Percentiles rank a stretch among this genome's conserved stretches.
Evolutionary conservation across 2,113 vertebrate genomes (phyloP).

Genomic region (Lepidothrix coronata): DNA sequence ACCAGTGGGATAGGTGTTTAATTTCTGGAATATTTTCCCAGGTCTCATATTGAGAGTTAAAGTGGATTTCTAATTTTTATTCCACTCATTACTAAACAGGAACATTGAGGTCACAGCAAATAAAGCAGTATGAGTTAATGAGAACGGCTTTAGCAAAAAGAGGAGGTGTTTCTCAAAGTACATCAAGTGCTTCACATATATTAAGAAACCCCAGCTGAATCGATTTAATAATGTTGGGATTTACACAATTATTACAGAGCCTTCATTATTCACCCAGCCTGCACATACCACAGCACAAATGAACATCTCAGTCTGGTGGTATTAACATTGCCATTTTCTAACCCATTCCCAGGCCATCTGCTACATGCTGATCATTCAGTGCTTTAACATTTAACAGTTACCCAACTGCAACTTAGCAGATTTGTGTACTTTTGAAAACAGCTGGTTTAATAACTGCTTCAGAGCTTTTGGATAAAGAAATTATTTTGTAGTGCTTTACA

Average conservation of each 20-base stretch:
- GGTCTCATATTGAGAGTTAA: slow-evolving; percentile 59
- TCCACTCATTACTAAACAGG: slow-evolving; percentile 76
- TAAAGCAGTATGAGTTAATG: slow-evolving; percentile 83
- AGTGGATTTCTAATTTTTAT: slow-evolving; percentile 75
- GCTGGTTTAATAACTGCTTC: slow-evolving; percentile 85
- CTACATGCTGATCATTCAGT: slow-evolving; percentile 76
- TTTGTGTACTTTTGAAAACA: slow-evolving; percentile 87
- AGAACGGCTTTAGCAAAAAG: slow-evolving; percentile 80
- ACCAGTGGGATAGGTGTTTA: neutral
- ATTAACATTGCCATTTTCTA: slow-evolving; percentile 84
- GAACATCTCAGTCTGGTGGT: slow-evolving; percentile 82
- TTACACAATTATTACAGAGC: slow-evolving; percentile 86
- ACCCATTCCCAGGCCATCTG: slow-evolving; percentile 84
- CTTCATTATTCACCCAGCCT: slow-evolving; percentile 84
- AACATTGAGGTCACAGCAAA: slow-evolving; percentile 79
- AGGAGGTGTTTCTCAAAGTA: slow-evolving; percentile 78
- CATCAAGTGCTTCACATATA: slow-evolving; percentile 82
- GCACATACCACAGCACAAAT: slow-evolving; percentile 79
- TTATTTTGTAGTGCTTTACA: slow-evolving; percentile 75
- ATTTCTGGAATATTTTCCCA: slow-evolving; percentile 44
- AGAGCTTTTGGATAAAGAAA: slow-evolving; percentile 81
- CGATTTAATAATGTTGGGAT: slow-evolving; percentile 88
- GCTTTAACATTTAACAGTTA: slow-evolving; percentile 85
- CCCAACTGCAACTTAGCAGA: slow-evolving; percentile 84
- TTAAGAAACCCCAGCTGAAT: slow-evolving; percentile 84